phyloP scores from a whole-genome alignment of 2,113 vertebrate species.

The Montifringilla adamsi region DNA sequence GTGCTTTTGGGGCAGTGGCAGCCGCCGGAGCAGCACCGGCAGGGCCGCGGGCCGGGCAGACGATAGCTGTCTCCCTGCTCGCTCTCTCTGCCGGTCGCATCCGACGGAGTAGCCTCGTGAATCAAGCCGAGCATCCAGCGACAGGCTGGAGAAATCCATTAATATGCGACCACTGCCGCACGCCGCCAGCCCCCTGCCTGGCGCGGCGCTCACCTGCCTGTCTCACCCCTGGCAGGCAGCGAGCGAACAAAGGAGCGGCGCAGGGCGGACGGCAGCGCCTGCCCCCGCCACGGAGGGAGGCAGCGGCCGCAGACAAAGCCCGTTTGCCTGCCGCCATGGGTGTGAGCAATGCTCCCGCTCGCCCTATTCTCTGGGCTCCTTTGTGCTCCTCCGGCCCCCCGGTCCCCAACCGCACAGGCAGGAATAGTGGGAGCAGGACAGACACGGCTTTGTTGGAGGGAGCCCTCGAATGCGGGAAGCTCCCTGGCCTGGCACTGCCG shows the following conservation, averaged over 20 bases:
- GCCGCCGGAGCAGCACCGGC: not conserved
- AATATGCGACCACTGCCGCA: constrained; percentile 18
- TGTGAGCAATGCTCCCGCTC: constrained; percentile 29
- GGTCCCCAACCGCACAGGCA: not conserved
- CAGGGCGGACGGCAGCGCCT: not conserved
- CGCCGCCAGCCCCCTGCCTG: constrained; percentile 3
- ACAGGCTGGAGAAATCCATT: constrained; percentile 29
- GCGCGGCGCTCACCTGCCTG: constrained; percentile 48
- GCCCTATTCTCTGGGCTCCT: constrained; percentile 50
- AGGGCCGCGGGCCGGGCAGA: not conserved
- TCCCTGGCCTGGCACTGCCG: not conserved
- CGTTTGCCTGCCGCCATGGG: not conserved
- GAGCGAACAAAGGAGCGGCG: constrained; percentile 45
- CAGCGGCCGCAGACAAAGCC: constrained; percentile 24
- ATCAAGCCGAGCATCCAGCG: constrained; percentile 26
- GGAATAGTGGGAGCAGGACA: constrained; percentile 2
- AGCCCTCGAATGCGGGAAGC: not conserved
- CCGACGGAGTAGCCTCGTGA: constrained; percentile 10
- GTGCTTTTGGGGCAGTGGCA: not conserved
- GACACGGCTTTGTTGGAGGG: constrained; percentile 20
- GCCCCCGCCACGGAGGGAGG: constrained; percentile 12
- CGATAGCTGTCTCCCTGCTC: not conserved
- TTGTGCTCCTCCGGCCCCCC: not conserved
- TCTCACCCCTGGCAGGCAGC: constrained; percentile 32
- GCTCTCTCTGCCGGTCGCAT: not conserved